phyloP scores from a whole-genome alignment of 2,113 vertebrate species.

The Bubo blakistoni region DNA sequence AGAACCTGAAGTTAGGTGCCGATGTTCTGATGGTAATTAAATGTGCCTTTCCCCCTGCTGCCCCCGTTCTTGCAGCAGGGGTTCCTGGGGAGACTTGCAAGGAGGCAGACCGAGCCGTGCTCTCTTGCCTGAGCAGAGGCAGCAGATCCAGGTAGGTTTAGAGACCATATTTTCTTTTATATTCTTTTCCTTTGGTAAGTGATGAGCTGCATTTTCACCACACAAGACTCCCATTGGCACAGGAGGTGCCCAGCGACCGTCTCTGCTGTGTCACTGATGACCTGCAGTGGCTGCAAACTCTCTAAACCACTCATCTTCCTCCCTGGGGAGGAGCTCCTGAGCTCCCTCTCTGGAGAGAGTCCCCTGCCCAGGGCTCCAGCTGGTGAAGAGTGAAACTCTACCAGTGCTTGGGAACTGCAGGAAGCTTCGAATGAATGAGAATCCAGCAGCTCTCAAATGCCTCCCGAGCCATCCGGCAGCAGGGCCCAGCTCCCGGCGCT shows the following conservation, averaged over 20 bases:
- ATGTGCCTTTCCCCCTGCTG: background rate
- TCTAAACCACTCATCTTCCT: background rate
- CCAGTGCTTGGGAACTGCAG: background rate
- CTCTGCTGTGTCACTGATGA: background rate
- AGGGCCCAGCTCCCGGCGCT: background rate
- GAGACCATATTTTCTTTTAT: background rate
- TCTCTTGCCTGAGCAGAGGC: background rate
- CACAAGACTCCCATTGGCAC: rapidly evolving
- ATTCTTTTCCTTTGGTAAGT: background rate
- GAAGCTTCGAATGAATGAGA: background rate
- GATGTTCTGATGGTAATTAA: background rate
- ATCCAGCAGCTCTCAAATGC: background rate
- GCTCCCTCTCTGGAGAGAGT: background rate
- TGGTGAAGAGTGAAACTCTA: background rate
- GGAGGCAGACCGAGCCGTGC: background rate
- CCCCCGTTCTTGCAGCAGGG: background rate
- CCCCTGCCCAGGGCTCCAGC: background rate
- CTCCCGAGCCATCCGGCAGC: rapidly evolving
- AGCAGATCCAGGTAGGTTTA: background rate
- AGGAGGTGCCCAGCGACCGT: rapidly evolving
- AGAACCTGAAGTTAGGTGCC: background rate
- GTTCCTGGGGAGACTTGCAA: background rate
- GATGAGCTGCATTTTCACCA: background rate
- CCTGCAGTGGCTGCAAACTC: background rate
- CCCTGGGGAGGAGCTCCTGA: background rate